Evolutionary conservation across 2,888 invertebrate species (phyloP).

Genomic region (Drosophila flavopinicola): DNA sequence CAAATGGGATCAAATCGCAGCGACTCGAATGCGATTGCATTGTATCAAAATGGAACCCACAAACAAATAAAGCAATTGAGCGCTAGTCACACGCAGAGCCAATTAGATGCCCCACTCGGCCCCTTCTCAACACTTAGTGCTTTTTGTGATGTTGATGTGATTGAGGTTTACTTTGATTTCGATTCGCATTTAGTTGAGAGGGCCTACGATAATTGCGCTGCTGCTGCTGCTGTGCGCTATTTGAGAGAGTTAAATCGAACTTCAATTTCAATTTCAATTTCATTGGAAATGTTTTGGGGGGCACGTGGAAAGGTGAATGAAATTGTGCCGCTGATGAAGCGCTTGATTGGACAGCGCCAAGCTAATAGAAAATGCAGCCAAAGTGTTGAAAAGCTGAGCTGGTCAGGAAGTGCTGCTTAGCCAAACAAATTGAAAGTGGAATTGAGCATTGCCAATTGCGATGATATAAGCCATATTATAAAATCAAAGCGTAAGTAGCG

Average conservation of each 20-base stretch:
- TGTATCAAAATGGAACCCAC: slow-evolving; percentile 9
- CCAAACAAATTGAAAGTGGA: slow-evolving; percentile 44
- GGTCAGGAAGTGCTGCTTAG: slow-evolving; percentile 53
- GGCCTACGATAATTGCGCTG: slow-evolving; percentile 15
- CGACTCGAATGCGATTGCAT: slow-evolving; percentile 17
- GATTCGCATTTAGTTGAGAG: slow-evolving; percentile 8
- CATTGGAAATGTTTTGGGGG: slow-evolving; percentile 8
- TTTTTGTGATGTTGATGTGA: slow-evolving; percentile 6
- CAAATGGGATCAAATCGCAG: slow-evolving; percentile 25
- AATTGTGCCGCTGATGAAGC: slow-evolving; percentile 37
- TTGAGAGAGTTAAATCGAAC: slow-evolving; percentile 43
- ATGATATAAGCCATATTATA: slow-evolving; percentile 42
- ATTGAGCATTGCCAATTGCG: slow-evolving; percentile 26
- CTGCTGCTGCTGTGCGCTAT: slow-evolving; percentile 15
- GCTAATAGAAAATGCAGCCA: slow-evolving; percentile 41
- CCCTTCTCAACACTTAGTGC: slow-evolving; percentile 13
- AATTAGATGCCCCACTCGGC: slow-evolving; percentile 20
- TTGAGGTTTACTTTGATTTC: slow-evolving; percentile 27
- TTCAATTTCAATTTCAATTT: slow-evolving; percentile 34
- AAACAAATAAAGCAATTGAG: slow-evolving; percentile 73
- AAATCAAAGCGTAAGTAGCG: slow-evolving; percentile 13
- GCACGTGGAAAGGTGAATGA: slow-evolving; percentile 35
- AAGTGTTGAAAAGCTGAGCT: no score
- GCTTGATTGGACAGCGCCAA: slow-evolving; percentile 46
- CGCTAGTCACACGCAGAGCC: slow-evolving; percentile 67